phyloP scores from a whole-genome alignment of 2,113 vertebrate species.

The Dendropsophus ebraccatus region DNA sequence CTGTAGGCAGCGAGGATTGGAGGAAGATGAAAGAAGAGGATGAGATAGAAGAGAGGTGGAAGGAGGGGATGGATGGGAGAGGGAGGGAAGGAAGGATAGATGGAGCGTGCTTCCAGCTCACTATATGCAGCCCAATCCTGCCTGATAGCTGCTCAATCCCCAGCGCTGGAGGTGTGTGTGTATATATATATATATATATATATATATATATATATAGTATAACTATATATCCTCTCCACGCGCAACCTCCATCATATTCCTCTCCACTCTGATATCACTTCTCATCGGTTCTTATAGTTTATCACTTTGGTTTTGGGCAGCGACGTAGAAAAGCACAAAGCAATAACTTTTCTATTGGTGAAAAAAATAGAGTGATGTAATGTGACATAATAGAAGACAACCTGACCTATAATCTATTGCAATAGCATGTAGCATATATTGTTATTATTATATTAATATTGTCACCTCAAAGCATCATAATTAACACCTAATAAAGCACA shows the following conservation, averaged over 20 bases:
- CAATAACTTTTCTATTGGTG: neutral
- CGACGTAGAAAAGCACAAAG: neutral
- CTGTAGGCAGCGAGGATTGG: slow-evolving; percentile 49
- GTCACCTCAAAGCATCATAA: no score
- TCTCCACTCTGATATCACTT: neutral
- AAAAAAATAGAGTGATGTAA: neutral
- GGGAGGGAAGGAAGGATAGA: slow-evolving; percentile 46
- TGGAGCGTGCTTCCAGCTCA: slow-evolving; percentile 17
- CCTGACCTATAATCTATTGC: no score
- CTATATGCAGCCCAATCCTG: slow-evolving; percentile 47
- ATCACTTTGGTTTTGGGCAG: neutral
- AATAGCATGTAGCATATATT: no score
- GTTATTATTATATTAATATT: neutral
- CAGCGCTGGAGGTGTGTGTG: neutral
- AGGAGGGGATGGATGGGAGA: slow-evolving; percentile 47
- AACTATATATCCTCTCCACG: neutral
- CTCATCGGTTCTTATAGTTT: neutral
- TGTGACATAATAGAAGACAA: neutral
- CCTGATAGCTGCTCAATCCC: slow-evolving; percentile 28
- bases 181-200: no score
- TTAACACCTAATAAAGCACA: no score
- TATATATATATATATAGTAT: no score
- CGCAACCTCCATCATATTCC: neutral
- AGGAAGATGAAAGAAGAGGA: slow-evolving; percentile 51
- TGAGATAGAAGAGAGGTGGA: slow-evolving; percentile 48